phyloP scores from a whole-genome alignment of 2,888 invertebrate genomes.

The Andricus quercusramuli region DNA sequence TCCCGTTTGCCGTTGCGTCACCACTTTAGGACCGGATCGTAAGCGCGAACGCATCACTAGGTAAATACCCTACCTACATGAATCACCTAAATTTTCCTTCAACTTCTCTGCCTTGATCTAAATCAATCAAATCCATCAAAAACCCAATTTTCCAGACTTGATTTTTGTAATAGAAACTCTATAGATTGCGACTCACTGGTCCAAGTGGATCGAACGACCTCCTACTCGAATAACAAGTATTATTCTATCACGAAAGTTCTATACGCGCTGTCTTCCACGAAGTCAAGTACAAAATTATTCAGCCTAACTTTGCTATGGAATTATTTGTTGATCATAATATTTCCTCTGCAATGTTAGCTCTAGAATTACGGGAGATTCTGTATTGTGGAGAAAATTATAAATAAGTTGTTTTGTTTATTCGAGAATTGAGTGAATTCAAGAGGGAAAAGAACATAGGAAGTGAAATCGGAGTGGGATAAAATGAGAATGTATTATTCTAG shows the following conservation, averaged over 20 bases:
- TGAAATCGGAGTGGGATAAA: conserved; percentile 17
- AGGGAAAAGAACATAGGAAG: background rate
- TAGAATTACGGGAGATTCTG: background rate
- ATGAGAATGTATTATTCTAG: conserved; percentile 39
- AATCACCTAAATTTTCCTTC: conserved; percentile 10
- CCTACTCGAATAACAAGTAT: conserved; percentile 23
- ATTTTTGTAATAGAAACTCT: background rate
- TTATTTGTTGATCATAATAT: background rate
- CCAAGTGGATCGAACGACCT: conserved; percentile 22
- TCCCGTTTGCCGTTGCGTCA: conserved; percentile 77
- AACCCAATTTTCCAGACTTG: background rate
- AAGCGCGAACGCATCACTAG: conserved; percentile 69
- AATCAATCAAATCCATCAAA: background rate
- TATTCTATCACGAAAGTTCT: conserved; percentile 28
- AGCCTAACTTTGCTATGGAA: background rate
- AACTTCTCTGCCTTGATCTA: background rate
- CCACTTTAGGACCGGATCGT: conserved; percentile 76
- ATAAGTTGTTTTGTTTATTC: too few species aligned
- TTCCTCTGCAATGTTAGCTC: background rate
- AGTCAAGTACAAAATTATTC: conserved; percentile 16
- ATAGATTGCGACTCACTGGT: conserved; percentile 23
- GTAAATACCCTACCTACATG: conserved; percentile 54
- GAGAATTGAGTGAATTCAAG: background rate
- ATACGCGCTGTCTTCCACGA: background rate
- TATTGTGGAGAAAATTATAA: background rate